A percentile compares a stretch with the other conserved stretches of the same genome.
Conservation (phyloP, 1,140 invertebrate species). For the Babylonia areolata region DNA sequence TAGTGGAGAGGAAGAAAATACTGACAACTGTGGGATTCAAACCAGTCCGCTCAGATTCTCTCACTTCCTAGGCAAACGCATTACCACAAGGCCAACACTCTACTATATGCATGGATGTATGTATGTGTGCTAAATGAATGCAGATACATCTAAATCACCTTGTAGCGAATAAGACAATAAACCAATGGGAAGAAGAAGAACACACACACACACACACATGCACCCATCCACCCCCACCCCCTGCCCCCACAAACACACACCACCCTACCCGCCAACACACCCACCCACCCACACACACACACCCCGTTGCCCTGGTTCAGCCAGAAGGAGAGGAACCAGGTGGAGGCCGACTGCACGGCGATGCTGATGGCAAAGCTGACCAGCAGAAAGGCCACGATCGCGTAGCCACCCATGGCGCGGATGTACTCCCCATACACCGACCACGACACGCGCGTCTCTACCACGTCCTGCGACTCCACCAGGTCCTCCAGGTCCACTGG, state of each 20-base stretch:
- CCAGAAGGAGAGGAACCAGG: constrained; percentile 85
- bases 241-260: background rate
- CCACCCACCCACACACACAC: background rate
- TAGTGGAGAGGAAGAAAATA: too few species aligned
- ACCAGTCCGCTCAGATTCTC: too few species aligned
- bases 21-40: too few species aligned
- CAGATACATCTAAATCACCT: too few species aligned
- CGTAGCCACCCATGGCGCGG: constrained; percentile 80
- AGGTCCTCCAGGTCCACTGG: constrained; percentile 66
- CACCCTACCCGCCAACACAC: background rate
- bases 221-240: background rate
- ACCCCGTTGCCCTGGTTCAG: constrained; percentile 77
- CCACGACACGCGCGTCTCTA: constrained; percentile 75
- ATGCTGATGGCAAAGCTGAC: constrained; percentile 81
- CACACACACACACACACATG: background rate
- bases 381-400: constrained; percentile 78
- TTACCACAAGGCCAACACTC: too few species aligned
- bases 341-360: constrained; percentile 80
- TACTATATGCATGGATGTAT: too few species aligned
- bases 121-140: too few species aligned
- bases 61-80: too few species aligned
- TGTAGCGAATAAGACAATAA: too few species aligned
- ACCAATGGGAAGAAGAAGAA: too few species aligned
- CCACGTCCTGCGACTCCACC: constrained; percentile 75
- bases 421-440: constrained; percentile 80